Evolutionary conservation across 2,888 invertebrate species (phyloP).

Genomic region (Mythimna loreyi): DNA sequence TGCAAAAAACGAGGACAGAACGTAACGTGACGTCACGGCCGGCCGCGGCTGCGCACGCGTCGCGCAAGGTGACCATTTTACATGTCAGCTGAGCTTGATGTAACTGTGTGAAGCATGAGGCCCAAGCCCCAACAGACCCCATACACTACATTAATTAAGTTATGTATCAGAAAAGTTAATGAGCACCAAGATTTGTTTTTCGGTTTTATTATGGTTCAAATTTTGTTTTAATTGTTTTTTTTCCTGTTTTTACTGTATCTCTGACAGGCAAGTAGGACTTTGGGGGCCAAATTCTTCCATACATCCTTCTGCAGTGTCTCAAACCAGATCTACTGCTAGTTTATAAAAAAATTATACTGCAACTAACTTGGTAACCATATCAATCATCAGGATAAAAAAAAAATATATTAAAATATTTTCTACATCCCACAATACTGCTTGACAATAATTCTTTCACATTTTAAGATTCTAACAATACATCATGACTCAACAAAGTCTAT

Average conservation of each 20-base stretch:
- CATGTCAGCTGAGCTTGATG: slow-evolving; percentile 45
- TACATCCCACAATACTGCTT: not conserved
- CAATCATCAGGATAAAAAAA: not conserved
- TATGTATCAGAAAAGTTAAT: slow-evolving; percentile 1
- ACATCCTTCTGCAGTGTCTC: too few relatives aligned
- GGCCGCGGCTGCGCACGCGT: slow-evolving; percentile 36
- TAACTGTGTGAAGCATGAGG: slow-evolving; percentile 15
- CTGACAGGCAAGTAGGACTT: too few relatives aligned
- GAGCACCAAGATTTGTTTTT: not conserved
- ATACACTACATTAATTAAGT: slow-evolving; percentile 19
- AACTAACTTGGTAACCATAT: too few relatives aligned
- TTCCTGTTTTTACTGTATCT: too few relatives aligned
- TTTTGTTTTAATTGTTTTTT: not conserved
- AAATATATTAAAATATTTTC: not conserved
- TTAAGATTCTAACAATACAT: slow-evolving; percentile 10
- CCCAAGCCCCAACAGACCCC: too few relatives aligned
- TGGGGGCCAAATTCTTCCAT: too few relatives aligned
- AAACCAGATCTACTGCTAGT: too few relatives aligned
- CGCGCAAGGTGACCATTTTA: slow-evolving; percentile 54
- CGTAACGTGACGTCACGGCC: slow-evolving; percentile 41
- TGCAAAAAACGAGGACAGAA: slow-evolving; percentile 20
- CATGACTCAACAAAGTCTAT: slow-evolving; percentile 11
- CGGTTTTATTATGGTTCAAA: too few relatives aligned
- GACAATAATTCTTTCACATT: not conserved
- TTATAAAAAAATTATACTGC: too few relatives aligned